Conservation (phyloP, 2,888 invertebrate species). For the Aspidapion aeneum region DNA sequence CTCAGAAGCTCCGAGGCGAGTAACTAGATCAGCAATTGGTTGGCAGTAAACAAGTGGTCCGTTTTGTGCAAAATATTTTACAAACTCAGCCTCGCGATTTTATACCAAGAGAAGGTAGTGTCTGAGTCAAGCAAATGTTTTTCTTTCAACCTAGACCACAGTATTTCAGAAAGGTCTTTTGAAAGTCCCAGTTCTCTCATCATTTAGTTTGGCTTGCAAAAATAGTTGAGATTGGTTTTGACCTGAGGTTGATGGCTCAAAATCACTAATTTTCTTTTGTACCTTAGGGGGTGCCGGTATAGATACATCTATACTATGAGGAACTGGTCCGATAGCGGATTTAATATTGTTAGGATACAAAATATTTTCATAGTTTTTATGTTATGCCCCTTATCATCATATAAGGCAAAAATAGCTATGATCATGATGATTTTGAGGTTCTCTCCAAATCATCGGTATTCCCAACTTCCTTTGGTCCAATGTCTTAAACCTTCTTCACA, state of each 20-base stretch:
- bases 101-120: background rate
- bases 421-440: slow-evolving; percentile 6
- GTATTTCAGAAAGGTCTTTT: background rate
- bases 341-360: background rate
- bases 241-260: background rate
- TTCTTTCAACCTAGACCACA: background rate
- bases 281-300: background rate
- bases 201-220: background rate
- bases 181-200: background rate
- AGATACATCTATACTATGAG: background rate
- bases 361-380: slow-evolving; percentile 4
- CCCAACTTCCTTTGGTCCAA: slow-evolving; percentile 3
- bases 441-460: slow-evolving; percentile 26
- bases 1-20: background rate
- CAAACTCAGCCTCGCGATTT: background rate
- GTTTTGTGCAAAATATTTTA: background rate
- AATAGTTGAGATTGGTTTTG: background rate
- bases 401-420: background rate
- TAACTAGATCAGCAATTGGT: background rate
- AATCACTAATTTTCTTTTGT: background rate
- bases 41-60: background rate
- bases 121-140: background rate
- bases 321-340: background rate
- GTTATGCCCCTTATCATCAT: background rate
- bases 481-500: slow-evolving; percentile 18